phyloP scores from a whole-genome alignment of 2,113 vertebrate genomes.

The Glaucomys volans region DNA sequence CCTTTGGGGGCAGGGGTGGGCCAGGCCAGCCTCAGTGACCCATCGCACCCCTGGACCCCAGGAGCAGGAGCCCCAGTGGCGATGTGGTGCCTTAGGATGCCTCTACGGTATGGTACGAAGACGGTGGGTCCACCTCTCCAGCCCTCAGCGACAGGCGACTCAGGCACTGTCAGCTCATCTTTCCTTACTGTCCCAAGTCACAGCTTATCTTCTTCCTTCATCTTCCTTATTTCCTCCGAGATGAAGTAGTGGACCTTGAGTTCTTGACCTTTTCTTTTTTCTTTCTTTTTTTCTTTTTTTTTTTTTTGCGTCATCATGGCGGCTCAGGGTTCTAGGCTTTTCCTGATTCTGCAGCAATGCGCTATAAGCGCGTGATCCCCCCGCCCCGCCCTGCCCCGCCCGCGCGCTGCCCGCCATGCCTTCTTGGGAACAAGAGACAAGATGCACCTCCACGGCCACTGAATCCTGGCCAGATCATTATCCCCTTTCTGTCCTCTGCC shows the following conservation, averaged over 20 bases:
- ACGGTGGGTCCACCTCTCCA: rapidly evolving
- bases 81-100: not conserved
- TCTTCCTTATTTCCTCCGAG: not conserved
- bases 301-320: not conserved
- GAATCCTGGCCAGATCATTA: not conserved
- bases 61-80: not conserved
- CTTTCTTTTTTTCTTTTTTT: not conserved
- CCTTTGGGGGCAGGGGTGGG: not conserved
- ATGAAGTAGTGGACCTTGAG: not conserved
- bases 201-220: not conserved
- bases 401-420: not conserved
- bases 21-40: no score
- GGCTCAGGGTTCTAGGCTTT: slow-evolving; percentile 38
- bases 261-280: not conserved
- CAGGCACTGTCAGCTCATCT: not conserved
- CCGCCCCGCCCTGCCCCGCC: not conserved
- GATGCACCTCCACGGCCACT: not conserved
- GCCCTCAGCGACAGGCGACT: not conserved
- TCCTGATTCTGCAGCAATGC: slow-evolving; percentile 44
- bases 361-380: not conserved
- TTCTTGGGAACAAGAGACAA: not conserved
- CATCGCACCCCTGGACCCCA: not conserved
- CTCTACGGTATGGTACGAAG: rapidly evolving
- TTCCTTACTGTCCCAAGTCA: not conserved
- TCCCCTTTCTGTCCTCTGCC: not conserved